Evolutionary conservation across 2,888 invertebrate species (phyloP), one percentile per base, ranked within the genome.

Genomic region (Trachelus stipa): DNA sequence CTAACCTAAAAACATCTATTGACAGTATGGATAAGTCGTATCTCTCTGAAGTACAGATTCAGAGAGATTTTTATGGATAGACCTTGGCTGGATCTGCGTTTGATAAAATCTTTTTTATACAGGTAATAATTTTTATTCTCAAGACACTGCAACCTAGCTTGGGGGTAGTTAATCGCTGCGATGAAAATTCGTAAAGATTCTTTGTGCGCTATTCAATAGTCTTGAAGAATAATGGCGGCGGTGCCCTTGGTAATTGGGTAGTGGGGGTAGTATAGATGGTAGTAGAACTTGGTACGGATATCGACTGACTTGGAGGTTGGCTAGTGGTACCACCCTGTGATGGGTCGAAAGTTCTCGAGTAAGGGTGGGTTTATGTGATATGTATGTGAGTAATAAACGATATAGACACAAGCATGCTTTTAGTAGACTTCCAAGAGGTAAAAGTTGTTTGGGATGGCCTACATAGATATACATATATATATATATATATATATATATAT

Each of bases 261-360:
- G 56, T 23, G 23, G 56, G 6, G 23, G 56, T 23, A 56, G 56
- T 56, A 9, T 56, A 9, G 56, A 23, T 56, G 56, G 23, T 23
- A 56, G 56, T 56, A 56, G 56, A 40, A 76, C 77, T 78, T 84
- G 84, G 81, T 75, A 74, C 75, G 77, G 74, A 79, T 86, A 87
- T 85, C 81, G 85, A 86, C 84, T 83, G 79, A 82, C 77, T 56
- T 23, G 56, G 23, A 56, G 56, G 56, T 23, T 56, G 79, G 76
- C 80, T 83, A 88, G 86, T 86, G 86, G 88, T 87, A 85, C 86
- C 87, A 86, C 81, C 79, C 87, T 76, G 88, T 88, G 81, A 84
- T 86, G 86, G 87, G 85, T 76, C 86, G 81, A 87, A 77, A 86
- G 75, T 68, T 77, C 75, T 81, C 73, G 75, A 75, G n/a, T 75